These are phyloP conservation scores for Pantherophis vulpinus DNA, from an alignment of 2,797 vertebrate genomes.

Conservation along the genomic window DNA sequence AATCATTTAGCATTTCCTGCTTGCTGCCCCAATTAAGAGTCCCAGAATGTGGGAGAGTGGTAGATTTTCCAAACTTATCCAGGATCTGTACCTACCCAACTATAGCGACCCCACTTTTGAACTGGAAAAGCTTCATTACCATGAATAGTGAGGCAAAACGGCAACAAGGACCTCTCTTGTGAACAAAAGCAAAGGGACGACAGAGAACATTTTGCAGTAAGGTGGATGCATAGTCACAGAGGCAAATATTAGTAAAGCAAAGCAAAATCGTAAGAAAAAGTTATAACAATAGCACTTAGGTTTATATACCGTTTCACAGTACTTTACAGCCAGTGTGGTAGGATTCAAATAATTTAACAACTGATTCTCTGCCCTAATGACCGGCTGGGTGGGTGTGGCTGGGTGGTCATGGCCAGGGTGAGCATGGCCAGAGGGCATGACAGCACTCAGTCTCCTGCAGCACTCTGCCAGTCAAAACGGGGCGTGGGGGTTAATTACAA, in stretches of 20 bases:
- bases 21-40: not conserved
- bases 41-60: not conserved
- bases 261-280: not conserved
- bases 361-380: too few relatives aligned
- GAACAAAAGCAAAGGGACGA: not conserved
- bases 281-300: not conserved
- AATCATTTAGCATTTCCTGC: not conserved
- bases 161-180: not conserved
- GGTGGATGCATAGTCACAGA: not conserved
- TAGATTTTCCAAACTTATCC: not conserved
- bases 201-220: not conserved
- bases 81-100: not conserved
- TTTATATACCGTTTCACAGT: too few relatives aligned
- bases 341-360: too few relatives aligned
- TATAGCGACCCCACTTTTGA: not conserved
- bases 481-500: too few relatives aligned
- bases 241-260: not conserved
- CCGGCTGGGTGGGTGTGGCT: too few relatives aligned
- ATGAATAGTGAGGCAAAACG: not conserved
- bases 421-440: too few relatives aligned
- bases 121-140: not conserved
- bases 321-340: too few relatives aligned
- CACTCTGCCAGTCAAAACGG: too few relatives aligned
- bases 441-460: too few relatives aligned
- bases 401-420: too few relatives aligned